phyloP scores from a whole-genome alignment of 2,797 vertebrate genomes.

The Coccyzus lansbergi region DNA sequence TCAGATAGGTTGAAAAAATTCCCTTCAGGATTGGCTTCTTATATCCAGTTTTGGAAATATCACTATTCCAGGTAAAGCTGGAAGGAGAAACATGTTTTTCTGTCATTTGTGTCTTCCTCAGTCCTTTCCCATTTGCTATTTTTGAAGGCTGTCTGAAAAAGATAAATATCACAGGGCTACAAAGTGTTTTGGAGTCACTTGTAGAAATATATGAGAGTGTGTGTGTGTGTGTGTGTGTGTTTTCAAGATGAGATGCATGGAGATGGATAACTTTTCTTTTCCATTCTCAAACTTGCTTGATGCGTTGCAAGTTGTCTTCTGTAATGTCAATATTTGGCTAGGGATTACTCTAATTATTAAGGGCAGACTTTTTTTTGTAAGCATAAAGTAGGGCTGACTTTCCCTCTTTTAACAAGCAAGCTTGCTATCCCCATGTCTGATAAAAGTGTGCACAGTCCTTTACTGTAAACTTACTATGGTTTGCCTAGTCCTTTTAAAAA shows the following conservation, averaged over 20 bases:
- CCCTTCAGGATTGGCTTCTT: not conserved
- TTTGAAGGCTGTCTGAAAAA: not conserved
- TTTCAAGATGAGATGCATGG: not conserved
- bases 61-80: not conserved
- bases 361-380: not conserved
- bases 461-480: not conserved
- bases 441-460: not conserved
- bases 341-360: not conserved
- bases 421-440: not conserved
- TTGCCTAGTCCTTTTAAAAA: not conserved
- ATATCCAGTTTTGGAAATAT: not conserved
- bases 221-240: no score
- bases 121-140: not conserved
- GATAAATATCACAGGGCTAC: not conserved
- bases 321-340: not conserved
- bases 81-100: not conserved
- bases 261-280: not conserved
- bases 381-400: not conserved
- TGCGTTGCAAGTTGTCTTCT: not conserved
- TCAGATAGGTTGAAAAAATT: conserved; percentile 15
- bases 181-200: not conserved
- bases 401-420: not conserved
- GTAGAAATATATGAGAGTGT: not conserved
- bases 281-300: not conserved
- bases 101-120: not conserved